Conservation (phyloP, 35 echinoderm and acorn worm genomes). For the Anneissia japonica region DNA sequence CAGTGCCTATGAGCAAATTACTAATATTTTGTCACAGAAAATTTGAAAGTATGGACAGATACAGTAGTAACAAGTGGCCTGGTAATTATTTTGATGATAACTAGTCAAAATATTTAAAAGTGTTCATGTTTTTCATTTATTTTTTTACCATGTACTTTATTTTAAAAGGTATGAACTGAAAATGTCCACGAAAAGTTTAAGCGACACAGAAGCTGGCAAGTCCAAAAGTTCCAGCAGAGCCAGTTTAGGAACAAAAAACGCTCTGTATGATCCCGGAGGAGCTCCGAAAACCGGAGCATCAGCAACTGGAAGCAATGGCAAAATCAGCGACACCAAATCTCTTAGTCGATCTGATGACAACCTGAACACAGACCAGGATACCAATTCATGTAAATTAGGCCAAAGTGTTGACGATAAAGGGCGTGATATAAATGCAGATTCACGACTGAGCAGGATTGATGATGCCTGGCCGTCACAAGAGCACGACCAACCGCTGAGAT, state of each 20-base stretch:
- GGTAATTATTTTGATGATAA: too few species aligned
- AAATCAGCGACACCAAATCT: conserved; percentile 25
- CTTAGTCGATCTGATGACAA: background rate
- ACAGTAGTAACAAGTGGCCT: too few species aligned
- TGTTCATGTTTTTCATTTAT: too few species aligned
- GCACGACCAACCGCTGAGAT: conserved; percentile 23
- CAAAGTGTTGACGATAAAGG: background rate
- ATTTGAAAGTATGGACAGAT: too few species aligned
- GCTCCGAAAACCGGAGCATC: background rate
- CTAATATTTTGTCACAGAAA: too few species aligned
- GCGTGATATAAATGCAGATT: background rate
- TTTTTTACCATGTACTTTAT: too few species aligned
- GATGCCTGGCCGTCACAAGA: background rate
- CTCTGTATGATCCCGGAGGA: background rate
- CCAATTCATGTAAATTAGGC: background rate
- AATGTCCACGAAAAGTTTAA: background rate
- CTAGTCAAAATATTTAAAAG: too few species aligned
- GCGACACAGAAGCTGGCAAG: background rate
- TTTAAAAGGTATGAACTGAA: too few species aligned
- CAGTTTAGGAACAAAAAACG: background rate
- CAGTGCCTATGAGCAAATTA: too few species aligned
- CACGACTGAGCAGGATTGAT: background rate
- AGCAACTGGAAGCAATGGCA: background rate
- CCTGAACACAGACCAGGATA: background rate
- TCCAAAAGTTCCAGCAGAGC: background rate